These are phyloP conservation scores for Limnothrissa miodon DNA, from an alignment of 2,113 vertebrate species.

Conservation along the genomic window DNA sequence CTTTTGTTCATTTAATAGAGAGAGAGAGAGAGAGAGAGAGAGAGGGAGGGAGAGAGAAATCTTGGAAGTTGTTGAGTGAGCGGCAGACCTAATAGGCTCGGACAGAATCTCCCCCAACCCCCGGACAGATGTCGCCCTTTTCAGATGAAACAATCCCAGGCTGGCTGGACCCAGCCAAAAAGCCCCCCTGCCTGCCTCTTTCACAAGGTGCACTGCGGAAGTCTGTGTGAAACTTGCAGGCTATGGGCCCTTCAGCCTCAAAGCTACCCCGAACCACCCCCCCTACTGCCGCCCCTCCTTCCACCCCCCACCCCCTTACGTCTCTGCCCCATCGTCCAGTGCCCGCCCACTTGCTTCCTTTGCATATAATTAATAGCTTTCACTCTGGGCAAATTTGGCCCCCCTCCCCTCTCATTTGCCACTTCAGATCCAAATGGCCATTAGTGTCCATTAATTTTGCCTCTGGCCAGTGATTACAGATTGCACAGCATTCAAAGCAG, in stretches of 20 bases:
- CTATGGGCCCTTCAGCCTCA: slow-evolving; percentile 52
- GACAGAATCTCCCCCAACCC: slow-evolving; percentile 60
- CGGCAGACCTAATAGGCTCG: slow-evolving; percentile 41
- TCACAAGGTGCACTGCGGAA: slow-evolving; percentile 59
- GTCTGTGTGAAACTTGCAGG: slow-evolving; percentile 68
- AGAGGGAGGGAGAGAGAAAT: neutral
- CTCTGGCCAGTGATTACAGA: slow-evolving; percentile 69
- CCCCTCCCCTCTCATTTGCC: slow-evolving; percentile 52
- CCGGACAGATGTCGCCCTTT: slow-evolving; percentile 70
- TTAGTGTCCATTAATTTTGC: slow-evolving; percentile 78
- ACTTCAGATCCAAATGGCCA: slow-evolving; percentile 68
- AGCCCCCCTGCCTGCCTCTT: slow-evolving; percentile 52
- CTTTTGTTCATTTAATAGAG: neutral
- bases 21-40: neutral
- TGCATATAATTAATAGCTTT: slow-evolving; percentile 74
- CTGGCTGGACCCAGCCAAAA: slow-evolving; percentile 55
- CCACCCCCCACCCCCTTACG: neutral
- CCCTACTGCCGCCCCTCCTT: neutral
- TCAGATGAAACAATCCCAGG: slow-evolving; percentile 66
- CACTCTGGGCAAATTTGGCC: slow-evolving; percentile 60
- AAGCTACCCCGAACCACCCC: neutral
- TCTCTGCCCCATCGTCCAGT: slow-evolving; percentile 21
- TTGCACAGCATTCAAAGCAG: slow-evolving; percentile 62
- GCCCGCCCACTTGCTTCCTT: slow-evolving; percentile 44
- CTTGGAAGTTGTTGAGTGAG: slow-evolving; percentile 38